Evolutionary conservation across 2,113 vertebrate species (phyloP).

Genomic region (Stegastes partitus): DNA sequence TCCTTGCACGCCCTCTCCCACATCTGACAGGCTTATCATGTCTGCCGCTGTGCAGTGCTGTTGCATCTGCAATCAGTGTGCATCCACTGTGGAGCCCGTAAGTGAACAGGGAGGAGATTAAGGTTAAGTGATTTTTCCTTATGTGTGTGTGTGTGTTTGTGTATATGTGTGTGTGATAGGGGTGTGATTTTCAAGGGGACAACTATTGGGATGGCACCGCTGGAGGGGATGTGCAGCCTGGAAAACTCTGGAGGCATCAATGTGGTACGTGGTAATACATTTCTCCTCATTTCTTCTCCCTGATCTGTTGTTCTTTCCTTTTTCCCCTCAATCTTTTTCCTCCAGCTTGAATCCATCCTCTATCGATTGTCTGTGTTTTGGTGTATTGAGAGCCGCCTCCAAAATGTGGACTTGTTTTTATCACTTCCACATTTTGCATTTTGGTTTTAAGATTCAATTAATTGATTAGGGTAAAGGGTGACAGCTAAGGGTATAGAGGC

Average conservation of each 20-base stretch:
- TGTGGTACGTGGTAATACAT: slow-evolving; percentile 79
- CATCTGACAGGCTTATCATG: slow-evolving; percentile 25
- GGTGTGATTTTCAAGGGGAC: slow-evolving; percentile 90
- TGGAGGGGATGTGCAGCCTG: slow-evolving; percentile 92
- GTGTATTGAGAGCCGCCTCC: neutral
- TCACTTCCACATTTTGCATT: neutral
- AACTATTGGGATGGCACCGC: slow-evolving; percentile 94
- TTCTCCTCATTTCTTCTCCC: neutral
- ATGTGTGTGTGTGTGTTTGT: slow-evolving; percentile 26
- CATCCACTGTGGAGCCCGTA: neutral
- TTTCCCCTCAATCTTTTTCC: neutral
- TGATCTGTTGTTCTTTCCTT: neutral
- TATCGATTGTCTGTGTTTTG: neutral
- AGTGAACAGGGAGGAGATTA: slow-evolving; percentile 27
- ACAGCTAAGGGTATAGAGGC: neutral
- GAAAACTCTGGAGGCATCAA: slow-evolving; percentile 96
- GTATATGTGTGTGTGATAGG: slow-evolving; percentile 72
- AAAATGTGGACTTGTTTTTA: neutral
- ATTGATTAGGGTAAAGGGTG: neutral
- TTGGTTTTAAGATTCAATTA: neutral
- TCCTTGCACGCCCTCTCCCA: neutral
- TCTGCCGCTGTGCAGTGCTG: slow-evolving; percentile 1
- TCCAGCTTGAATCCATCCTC: slow-evolving; percentile 11
- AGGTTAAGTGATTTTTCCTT: slow-evolving; percentile 41
- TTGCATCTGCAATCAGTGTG: slow-evolving; percentile 39